phyloP scores from a whole-genome alignment of 1,140 invertebrate species.

The Ceratosolen fusciceps region DNA sequence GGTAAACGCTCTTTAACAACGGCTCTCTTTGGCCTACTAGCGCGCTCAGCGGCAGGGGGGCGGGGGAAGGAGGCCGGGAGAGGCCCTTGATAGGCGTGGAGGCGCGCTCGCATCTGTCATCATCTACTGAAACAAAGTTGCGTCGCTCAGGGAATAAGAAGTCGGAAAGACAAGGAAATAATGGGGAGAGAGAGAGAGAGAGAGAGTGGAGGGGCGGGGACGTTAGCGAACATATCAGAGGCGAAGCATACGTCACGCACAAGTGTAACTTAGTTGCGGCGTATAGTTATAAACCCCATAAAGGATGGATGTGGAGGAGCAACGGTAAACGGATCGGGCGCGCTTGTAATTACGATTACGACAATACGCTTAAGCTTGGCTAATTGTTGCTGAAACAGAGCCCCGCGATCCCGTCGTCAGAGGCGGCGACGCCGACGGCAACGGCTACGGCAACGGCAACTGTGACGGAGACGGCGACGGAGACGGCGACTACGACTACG shows the following conservation, averaged over 20 bases:
- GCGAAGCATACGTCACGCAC: slow-evolving; percentile 10
- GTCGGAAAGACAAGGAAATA: not conserved
- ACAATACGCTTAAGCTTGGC: slow-evolving; percentile 41
- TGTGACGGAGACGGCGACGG: too few relatives aligned
- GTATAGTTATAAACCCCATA: slow-evolving; percentile 40
- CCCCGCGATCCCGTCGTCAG: not conserved
- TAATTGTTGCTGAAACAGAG: slow-evolving; percentile 44
- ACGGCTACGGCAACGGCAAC: too few relatives aligned
- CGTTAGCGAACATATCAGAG: not conserved
- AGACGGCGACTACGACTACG: too few relatives aligned
- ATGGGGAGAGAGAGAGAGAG: too few relatives aligned
- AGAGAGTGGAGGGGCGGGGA: too few relatives aligned
- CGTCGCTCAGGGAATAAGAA: slow-evolving; percentile 34
- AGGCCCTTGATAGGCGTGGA: not conserved
- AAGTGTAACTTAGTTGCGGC: slow-evolving; percentile 32
- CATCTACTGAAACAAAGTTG: slow-evolving; percentile 34
- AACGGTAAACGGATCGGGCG: slow-evolving; percentile 32
- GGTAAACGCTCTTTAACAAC: slow-evolving; percentile 21
- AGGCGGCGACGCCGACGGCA: too few relatives aligned
- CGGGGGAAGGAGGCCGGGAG: too few relatives aligned
- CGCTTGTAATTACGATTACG: slow-evolving; percentile 47
- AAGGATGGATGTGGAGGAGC: slow-evolving; percentile 14
- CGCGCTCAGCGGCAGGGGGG: too few relatives aligned
- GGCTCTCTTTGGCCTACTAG: not conserved
- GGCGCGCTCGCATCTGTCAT: not conserved